phyloP scores from a whole-genome alignment of 2,113 vertebrate species.

The Myiozetetes cayanensis region DNA sequence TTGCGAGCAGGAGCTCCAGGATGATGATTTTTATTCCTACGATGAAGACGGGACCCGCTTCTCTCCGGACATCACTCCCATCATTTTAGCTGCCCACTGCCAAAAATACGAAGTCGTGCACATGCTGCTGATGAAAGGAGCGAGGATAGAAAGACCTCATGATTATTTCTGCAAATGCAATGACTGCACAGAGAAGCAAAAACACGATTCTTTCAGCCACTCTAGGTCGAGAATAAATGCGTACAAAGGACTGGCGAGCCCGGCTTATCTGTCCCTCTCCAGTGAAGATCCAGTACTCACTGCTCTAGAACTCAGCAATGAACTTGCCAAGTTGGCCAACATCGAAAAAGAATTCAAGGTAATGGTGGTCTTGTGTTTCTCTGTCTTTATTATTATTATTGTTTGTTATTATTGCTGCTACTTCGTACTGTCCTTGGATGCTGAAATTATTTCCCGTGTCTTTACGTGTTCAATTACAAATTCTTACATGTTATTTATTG shows the following conservation, averaged over 20 bases:
- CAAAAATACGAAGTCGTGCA: slow-evolving; percentile 90
- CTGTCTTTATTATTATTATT: neutral
- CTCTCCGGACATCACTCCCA: slow-evolving; percentile 87
- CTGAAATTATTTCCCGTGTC: neutral
- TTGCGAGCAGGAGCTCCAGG: slow-evolving; percentile 82
- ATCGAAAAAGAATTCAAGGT: slow-evolving; percentile 93
- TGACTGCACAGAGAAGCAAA: slow-evolving; percentile 84
- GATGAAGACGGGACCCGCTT: slow-evolving; percentile 90
- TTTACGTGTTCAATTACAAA: neutral
- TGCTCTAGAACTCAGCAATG: slow-evolving; percentile 87
- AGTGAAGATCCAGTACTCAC: slow-evolving; percentile 89
- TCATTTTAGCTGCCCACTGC: slow-evolving; percentile 88
- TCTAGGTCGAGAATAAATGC: slow-evolving; percentile 88
- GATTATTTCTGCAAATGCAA: slow-evolving; percentile 88
- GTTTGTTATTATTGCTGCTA: neutral
- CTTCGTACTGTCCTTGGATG: neutral
- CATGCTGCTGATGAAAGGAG: slow-evolving; percentile 85
- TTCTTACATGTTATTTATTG: neutral
- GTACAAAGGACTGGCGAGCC: slow-evolving; percentile 86
- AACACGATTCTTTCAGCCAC: slow-evolving; percentile 85
- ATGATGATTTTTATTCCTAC: slow-evolving; percentile 90
- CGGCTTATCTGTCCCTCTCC: slow-evolving; percentile 85
- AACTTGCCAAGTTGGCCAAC: slow-evolving; percentile 86
- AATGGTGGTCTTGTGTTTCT: neutral
- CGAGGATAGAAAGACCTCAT: slow-evolving; percentile 85